Percentiles rank a stretch among this genome's conserved stretches.
Conservation (phyloP, 2,888 invertebrate genomes). For the Iselma pallidipennis region DNA sequence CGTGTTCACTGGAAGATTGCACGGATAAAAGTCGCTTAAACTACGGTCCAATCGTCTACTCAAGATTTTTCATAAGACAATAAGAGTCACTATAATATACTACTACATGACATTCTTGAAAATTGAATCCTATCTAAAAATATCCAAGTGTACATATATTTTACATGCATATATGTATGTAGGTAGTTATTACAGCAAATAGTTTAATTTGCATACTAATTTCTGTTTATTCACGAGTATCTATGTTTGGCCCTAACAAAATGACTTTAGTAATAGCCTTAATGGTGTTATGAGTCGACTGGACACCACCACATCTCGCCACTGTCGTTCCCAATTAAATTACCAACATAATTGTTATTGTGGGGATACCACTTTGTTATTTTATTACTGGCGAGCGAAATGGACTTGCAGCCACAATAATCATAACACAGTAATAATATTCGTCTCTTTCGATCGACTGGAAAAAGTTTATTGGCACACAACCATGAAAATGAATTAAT, state of each 20-base stretch:
- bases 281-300: slow-evolving; percentile 6
- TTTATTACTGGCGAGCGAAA: background rate
- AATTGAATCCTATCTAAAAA: background rate
- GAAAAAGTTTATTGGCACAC: too few species aligned
- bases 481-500: too few species aligned
- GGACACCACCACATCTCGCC: slow-evolving; percentile 1
- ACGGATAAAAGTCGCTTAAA: background rate
- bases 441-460: too few species aligned
- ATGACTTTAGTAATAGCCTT: background rate
- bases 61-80: background rate
- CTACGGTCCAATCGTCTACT: background rate
- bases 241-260: background rate
- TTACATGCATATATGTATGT: background rate
- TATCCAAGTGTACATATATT: background rate
- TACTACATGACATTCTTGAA: background rate
- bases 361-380: background rate
- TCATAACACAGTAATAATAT: background rate
- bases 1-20: slow-evolving; percentile 1
- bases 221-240: slow-evolving; percentile 2
- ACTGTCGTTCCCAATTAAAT: background rate
- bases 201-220: slow-evolving; percentile 17
- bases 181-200: background rate
- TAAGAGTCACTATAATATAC: background rate
- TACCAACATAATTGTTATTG: background rate
- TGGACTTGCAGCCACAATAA: background rate